Conservation (phyloP, 92 coral and sea anemone species). For the Siderastrea radians region DNA sequence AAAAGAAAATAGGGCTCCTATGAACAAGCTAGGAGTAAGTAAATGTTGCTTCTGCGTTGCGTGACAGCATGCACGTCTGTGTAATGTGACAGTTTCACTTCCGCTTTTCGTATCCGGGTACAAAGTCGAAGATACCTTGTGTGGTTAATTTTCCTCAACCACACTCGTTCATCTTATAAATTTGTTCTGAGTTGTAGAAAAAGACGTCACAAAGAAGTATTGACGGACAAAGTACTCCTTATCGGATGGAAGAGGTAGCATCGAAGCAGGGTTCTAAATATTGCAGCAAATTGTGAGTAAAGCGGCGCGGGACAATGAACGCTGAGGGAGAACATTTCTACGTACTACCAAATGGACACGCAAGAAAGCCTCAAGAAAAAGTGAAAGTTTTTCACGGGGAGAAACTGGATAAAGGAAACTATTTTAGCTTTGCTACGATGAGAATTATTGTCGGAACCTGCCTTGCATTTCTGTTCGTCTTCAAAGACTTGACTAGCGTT, state of each 20-base stretch:
- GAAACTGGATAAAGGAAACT: background rate
- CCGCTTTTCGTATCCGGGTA: no score
- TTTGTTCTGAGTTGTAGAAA: no score
- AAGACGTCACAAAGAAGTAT: no score
- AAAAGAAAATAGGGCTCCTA: no score
- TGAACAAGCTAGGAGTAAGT: no score
- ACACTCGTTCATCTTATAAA: no score
- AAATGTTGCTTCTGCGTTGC: background rate
- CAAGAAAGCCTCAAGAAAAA: background rate
- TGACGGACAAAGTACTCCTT: no score
- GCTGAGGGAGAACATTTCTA: background rate
- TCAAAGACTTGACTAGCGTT: slow-evolving; percentile 3
- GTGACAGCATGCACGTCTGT: background rate
- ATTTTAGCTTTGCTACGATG: background rate
- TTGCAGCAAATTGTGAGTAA: background rate
- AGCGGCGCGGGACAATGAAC: background rate
- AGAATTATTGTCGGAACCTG: slow-evolving; percentile 17
- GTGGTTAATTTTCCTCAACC: no score
- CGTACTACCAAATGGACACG: background rate
- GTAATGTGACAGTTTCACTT: no score
- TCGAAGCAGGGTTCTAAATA: no score
- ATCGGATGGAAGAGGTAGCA: no score
- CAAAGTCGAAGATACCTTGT: background rate
- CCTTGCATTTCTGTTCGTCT: slow-evolving; percentile 16
- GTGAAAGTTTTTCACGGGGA: background rate